Conservation (phyloP, 2,888 invertebrate species). For the Drosophila seclusa region DNA sequence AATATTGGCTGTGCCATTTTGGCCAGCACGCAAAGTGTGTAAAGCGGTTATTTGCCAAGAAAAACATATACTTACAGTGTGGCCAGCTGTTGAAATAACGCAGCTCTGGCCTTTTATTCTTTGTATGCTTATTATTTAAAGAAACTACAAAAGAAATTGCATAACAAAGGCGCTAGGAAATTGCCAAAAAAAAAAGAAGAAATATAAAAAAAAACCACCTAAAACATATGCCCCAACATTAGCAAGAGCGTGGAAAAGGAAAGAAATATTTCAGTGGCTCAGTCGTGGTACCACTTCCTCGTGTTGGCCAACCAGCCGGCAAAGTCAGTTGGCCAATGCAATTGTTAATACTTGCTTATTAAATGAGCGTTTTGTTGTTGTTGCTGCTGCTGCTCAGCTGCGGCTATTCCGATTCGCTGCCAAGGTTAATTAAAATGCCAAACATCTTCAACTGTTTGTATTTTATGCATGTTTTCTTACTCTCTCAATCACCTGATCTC, state of each 20-base stretch:
- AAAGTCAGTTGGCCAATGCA: constrained; percentile 77
- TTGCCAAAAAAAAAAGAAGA: constrained; percentile 50
- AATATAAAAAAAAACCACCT: constrained; percentile 22
- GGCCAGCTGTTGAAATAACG: constrained; percentile 45
- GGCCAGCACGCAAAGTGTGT: constrained; percentile 61
- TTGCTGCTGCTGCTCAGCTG: constrained; percentile 20
- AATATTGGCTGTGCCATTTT: constrained; percentile 61
- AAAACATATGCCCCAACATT: constrained; percentile 47
- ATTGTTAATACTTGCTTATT: constrained; percentile 60
- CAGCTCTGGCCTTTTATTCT: constrained; percentile 43
- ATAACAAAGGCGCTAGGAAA: constrained; percentile 65
- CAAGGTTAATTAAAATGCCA: constrained; percentile 79
- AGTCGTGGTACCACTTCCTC: constrained; percentile 75
- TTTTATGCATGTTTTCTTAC: constrained; percentile 27
- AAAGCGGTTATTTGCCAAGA: constrained; percentile 54
- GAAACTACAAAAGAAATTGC: constrained; percentile 50
- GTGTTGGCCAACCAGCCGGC: constrained; percentile 78
- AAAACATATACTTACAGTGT: constrained; percentile 42
- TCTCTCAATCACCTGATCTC: constrained; percentile 1
- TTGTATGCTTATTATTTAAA: constrained; percentile 25
- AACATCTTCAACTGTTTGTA: constrained; percentile 48
- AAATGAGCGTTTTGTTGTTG: constrained; percentile 39
- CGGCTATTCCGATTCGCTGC: constrained; percentile 68
- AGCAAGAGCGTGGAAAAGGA: constrained; percentile 42
- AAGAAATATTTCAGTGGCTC: constrained; percentile 64